These are phyloP conservation scores for Rhopalosiphum padi DNA, from an alignment of 1,140 invertebrate species.

Conservation along the genomic window DNA sequence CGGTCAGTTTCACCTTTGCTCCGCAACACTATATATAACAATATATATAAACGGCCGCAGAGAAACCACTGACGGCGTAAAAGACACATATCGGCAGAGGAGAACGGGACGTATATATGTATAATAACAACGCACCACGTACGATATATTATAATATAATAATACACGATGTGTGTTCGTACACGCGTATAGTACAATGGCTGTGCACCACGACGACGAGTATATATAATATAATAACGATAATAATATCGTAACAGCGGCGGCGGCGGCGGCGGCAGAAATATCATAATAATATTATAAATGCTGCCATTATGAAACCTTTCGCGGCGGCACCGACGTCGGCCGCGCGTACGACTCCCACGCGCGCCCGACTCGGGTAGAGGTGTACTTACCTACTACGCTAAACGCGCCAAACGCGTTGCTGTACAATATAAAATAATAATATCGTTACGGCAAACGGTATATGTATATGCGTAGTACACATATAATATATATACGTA, in stretches of 20 bases:
- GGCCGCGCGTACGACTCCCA: background rate
- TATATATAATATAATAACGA: no score
- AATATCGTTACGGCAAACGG: background rate
- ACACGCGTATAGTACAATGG: background rate
- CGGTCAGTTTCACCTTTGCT: constrained; percentile 44
- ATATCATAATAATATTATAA: constrained; percentile 1
- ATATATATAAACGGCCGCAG: no score
- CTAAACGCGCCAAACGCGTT: background rate
- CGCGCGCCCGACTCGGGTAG: background rate
- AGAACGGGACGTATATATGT: background rate
- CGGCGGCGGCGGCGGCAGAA: background rate
- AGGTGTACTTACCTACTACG: no score
- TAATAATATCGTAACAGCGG: background rate
- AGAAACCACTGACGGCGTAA: background rate
- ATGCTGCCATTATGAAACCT: background rate
- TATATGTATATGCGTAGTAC: background rate
- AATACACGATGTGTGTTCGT: background rate
- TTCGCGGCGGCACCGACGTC: background rate
- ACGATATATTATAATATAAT: background rate
- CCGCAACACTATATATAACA: no score
- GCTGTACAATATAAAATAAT: background rate
- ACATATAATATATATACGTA: background rate
- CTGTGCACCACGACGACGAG: background rate
- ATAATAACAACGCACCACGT: background rate
- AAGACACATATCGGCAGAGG: background rate